Evolutionary conservation across 2,888 invertebrate species (phyloP), one percentile per base, ranked within the genome.

Genomic region (Scaptomyza tumidula): DNA sequence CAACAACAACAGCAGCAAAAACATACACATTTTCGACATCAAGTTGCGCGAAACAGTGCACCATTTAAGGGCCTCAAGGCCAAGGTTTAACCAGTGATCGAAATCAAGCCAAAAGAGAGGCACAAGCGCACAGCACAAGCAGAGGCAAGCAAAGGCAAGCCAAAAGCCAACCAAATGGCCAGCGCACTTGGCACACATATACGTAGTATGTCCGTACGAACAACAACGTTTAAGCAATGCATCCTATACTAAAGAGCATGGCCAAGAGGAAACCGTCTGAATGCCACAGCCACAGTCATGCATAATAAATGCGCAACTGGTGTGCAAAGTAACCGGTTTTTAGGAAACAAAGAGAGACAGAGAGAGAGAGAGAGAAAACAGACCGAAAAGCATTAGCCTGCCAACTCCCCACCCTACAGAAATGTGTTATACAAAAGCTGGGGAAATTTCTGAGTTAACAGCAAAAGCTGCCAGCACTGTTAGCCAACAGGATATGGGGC

Each of bases 31-130:
- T 73, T 65, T 56, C 29, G 54, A 61, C 59, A 59, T 68, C 72
- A 55, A 59, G 59, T 56, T 64, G 75, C 62, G 59, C 59, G 66
- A 14, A 55, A 45, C 63, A 76, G 71, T 72, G 75, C 67, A 56
- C 86, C 83, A 86, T 88, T 89, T 89, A 89, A 89, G 89, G 89
- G 90, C 89, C 85, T 90, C 89, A 89, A 89, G 89, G 89, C 89
- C 89, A 89, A 89, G 90, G 89, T 90, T 90, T 89, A 78, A 72
- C 13, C 52, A 45, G 71, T 77, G 77, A 79, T 82, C 86, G 62
- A 63, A 78, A 82, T 71, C 76, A 68, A 59, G 63, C 46, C 61
- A 41, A 61, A 67, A 52, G 61, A 50, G 52, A 41, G 39, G 39
- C 41, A 50, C 35, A 41, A 41, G 14, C n/a, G 13, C 19, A 37